phyloP scores from a whole-genome alignment of 2,888 invertebrate species.

The Sycophila texana region DNA sequence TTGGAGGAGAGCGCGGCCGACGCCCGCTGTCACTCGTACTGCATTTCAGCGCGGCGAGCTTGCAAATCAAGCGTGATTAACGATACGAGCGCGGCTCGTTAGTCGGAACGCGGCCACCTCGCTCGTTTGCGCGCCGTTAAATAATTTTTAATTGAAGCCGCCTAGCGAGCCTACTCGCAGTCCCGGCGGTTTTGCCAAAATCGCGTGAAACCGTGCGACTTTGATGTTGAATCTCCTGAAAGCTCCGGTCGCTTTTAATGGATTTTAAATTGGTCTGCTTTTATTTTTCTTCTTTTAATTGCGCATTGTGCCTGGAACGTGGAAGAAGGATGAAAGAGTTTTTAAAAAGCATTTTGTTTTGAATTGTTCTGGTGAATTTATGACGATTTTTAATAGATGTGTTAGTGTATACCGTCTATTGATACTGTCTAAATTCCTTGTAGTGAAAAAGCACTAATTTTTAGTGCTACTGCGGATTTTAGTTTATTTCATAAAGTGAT shows the following conservation, averaged over 20 bases:
- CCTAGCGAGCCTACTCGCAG: not conserved
- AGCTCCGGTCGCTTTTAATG: not conserved
- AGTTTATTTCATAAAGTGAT: too few species aligned
- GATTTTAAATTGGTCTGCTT: not conserved
- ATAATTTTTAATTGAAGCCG: conserved; percentile 57
- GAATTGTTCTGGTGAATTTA: too few species aligned
- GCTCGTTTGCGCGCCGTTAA: conserved; percentile 49
- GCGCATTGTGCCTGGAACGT: too few species aligned
- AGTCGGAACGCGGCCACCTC: conserved; percentile 44
- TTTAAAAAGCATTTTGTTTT: too few species aligned
- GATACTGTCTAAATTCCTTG: too few species aligned
- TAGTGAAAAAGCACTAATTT: too few species aligned
- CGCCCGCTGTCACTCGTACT: conserved; percentile 47
- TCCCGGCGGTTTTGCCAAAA: conserved; percentile 17
- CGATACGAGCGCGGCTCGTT: conserved; percentile 55
- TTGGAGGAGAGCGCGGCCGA: conserved; percentile 22
- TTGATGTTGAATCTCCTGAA: not conserved
- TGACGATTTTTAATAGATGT: too few species aligned
- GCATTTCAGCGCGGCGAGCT: conserved; percentile 48
- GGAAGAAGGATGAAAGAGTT: too few species aligned
- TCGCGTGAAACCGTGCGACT: not conserved
- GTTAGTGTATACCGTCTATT: too few species aligned
- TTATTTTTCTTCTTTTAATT: too few species aligned
- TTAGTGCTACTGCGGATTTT: too few species aligned
- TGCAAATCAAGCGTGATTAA: conserved; percentile 59